These are phyloP conservation scores for Cairina moschata DNA, from an alignment of 2,113 vertebrate species.

Conservation along the genomic window DNA sequence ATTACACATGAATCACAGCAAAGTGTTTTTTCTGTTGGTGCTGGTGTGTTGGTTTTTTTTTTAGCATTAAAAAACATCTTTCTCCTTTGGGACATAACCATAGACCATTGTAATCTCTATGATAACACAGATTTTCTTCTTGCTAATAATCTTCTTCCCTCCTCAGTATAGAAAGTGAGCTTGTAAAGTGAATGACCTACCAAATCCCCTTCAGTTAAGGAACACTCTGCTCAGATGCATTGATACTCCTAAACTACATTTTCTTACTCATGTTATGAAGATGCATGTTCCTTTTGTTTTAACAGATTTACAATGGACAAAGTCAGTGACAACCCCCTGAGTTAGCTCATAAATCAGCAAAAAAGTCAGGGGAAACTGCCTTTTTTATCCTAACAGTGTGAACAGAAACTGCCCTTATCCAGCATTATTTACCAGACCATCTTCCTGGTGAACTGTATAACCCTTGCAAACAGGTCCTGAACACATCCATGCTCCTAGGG, in stretches of 20 bases:
- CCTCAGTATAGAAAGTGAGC: slow-evolving; percentile 21
- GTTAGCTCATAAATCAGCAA: slow-evolving; percentile 8
- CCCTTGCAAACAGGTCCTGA: background rate
- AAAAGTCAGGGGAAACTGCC: background rate
- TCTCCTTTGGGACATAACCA: background rate
- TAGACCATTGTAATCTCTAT: background rate
- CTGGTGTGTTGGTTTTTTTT: background rate
- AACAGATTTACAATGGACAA: background rate
- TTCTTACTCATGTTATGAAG: slow-evolving; percentile 26
- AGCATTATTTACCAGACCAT: background rate
- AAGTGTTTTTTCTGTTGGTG: background rate
- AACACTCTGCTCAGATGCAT: background rate
- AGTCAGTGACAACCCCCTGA: background rate
- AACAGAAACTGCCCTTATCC: background rate
- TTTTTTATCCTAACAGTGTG: background rate
- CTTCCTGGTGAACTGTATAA: background rate
- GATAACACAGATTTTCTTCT: slow-evolving; percentile 31
- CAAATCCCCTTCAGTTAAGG: slow-evolving; percentile 11
- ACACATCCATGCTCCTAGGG: rapidly evolving
- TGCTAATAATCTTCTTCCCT: slow-evolving; percentile 33
- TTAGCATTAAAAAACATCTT: background rate
- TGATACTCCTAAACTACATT: slow-evolving; percentile 20
- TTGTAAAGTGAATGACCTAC: slow-evolving; percentile 35
- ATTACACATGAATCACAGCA: background rate
- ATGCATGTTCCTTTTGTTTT: slow-evolving; percentile 11